Conservation (phyloP, 2,113 vertebrate genomes). For the Sylvietta virens region DNA sequence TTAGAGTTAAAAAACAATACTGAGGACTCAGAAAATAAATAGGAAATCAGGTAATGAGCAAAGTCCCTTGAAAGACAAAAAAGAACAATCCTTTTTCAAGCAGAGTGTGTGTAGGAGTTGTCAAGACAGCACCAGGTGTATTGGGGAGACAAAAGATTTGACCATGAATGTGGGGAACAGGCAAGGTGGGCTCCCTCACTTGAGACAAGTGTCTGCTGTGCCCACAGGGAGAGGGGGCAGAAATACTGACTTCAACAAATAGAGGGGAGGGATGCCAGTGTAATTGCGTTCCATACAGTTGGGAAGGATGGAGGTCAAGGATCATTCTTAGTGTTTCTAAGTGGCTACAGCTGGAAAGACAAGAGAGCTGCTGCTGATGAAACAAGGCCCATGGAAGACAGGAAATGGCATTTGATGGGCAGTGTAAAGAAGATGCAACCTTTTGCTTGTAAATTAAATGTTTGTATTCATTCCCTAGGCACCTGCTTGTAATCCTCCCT, state of each 20-base stretch:
- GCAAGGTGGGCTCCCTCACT: not conserved
- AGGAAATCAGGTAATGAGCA: not conserved
- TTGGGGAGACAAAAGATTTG: not conserved
- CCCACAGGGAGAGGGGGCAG: not conserved
- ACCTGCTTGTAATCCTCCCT: slow-evolving; percentile 29
- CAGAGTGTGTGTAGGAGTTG: not conserved
- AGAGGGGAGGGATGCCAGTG: not conserved
- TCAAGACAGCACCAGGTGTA: not conserved
- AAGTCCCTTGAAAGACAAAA: not conserved
- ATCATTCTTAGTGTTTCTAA: not conserved
- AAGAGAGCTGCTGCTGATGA: not conserved
- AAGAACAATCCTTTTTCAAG: not conserved
- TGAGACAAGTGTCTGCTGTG: not conserved
- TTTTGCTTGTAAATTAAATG: slow-evolving; percentile 10
- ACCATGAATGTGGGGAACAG: not conserved
- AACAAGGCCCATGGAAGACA: not conserved
- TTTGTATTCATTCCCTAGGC: not conserved
- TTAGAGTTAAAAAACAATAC: not conserved
- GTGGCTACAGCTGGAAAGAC: not conserved
- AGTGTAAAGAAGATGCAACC: not conserved
- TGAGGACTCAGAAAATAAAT: not conserved
- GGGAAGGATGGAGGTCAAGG: not conserved
- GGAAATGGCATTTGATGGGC: not conserved
- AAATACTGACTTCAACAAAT: not conserved
- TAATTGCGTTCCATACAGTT: not conserved